Evolutionary conservation across 2,888 invertebrate genomes (phyloP), one percentile per base, ranked within the genome.

Genomic region (Cataglyphis rosenhaueri): DNA sequence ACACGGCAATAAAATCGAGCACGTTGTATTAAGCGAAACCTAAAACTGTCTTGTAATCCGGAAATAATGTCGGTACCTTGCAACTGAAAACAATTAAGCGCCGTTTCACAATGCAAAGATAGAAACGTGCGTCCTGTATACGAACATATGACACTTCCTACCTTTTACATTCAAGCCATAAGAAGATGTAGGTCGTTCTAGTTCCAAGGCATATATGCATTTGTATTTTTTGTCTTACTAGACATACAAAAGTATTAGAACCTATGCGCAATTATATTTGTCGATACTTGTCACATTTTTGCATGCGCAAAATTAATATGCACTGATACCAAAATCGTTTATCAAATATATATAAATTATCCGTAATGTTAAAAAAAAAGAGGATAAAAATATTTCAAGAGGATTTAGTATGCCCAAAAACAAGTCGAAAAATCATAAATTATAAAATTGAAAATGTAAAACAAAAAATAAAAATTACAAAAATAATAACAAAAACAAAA

Each of bases 101-200:
- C 29, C 57, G n/a, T 38, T 15, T 6, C 38, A 25, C 52, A 12
- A 29, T 68, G 66, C 41, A 29, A 66, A 55, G 41, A 15, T 68
- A 68, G 41, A 76, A 41, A 15, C 10, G 68, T 57, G 41, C 41
- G 66, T 41, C 15, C 55, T 68, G 10, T 15, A 55, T 66, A 35
- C n/a, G 41, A 66, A 15, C 52, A 29, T 35, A 48, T 38, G 76
- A 76, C 55, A 66, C 44, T 76, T 79, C 57, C 79, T 65, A 73
- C 55, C 74, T 29, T 79, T 74, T 25, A 41, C 41, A 32, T 79
- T 35, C 75, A 44, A 52, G 38, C 44, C 10, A 41, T 29, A 44
- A 48, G 29, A 79, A 74, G 59, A 81, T 81, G 52, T 38, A 29
- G 25, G 61, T 75, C 76, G 68, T 15, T 35, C 75, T 21, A 81